Percentiles rank a stretch among this genome's conserved stretches.
phyloP scores from a whole-genome alignment of 2,113 vertebrate genomes.

The Anser cygnoides region DNA sequence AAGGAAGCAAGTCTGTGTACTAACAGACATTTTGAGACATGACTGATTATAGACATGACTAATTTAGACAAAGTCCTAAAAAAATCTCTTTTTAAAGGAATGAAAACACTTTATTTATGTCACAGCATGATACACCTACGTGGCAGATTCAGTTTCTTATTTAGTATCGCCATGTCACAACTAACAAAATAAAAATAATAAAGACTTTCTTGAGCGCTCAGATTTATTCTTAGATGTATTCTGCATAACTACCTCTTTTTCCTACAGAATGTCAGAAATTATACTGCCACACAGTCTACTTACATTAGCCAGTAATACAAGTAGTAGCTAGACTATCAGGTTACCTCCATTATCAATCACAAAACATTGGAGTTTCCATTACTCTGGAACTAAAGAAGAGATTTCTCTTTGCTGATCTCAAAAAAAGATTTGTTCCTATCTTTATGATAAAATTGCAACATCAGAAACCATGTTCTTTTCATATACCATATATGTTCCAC shows the following conservation, averaged over 20 bases:
- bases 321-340: background rate
- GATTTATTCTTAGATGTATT: background rate
- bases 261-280: background rate
- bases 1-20: background rate
- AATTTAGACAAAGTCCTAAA: background rate
- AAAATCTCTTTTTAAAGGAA: background rate
- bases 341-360: background rate
- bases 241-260: background rate
- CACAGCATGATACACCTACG: fast-evolving
- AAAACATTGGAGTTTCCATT: background rate
- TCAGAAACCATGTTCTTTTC: background rate
- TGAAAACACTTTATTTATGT: background rate
- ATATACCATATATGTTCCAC: fast-evolving
- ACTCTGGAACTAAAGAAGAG: background rate
- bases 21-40: no score
- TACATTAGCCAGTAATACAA: background rate
- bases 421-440: background rate
- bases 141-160: background rate
- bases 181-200: background rate
- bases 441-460: background rate
- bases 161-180: background rate
- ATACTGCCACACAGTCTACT: background rate
- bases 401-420: background rate
- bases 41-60: no score
- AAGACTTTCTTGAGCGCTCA: background rate